A percentile compares a stretch with the other conserved stretches of the same genome.
These are phyloP conservation scores for Pipa parva DNA, from an alignment of 2,113 vertebrate species.

Conservation along the genomic window DNA sequence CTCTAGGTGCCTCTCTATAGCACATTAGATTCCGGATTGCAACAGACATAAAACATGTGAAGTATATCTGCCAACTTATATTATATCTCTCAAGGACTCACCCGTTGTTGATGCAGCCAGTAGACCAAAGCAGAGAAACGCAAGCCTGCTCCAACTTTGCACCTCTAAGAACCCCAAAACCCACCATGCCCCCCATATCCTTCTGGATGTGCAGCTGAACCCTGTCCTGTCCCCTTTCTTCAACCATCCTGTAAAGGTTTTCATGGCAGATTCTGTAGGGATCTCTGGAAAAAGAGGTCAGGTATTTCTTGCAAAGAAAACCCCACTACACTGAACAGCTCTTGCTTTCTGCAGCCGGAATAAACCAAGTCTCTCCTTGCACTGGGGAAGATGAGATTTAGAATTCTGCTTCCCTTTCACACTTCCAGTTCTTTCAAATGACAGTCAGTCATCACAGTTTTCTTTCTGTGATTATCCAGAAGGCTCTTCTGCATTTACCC, in stretches of 20 bases:
- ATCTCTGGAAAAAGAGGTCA: constrained; percentile 66
- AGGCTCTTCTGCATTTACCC: neutral
- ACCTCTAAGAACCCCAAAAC: constrained; percentile 75
- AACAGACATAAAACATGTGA: neutral
- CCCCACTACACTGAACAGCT: constrained; percentile 78
- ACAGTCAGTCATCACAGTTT: neutral
- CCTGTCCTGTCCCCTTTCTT: constrained; percentile 60
- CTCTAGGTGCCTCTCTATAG: neutral
- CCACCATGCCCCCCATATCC: constrained; percentile 67
- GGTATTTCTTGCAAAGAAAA: constrained; percentile 76
- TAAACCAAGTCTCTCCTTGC: constrained; percentile 80
- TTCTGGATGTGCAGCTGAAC: constrained; percentile 64
- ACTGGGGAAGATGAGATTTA: constrained; percentile 55
- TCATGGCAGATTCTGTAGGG: constrained; percentile 68
- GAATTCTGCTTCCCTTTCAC: constrained; percentile 9
- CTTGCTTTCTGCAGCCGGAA: constrained; percentile 84
- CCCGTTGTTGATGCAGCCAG: constrained; percentile 78
- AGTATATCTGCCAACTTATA: neutral
- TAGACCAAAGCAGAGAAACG: constrained; percentile 83
- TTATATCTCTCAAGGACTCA: constrained; percentile 61
- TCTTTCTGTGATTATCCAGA: constrained; percentile 17
- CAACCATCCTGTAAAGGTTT: constrained; percentile 65
- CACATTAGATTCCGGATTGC: neutral
- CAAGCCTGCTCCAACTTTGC: constrained; percentile 81
- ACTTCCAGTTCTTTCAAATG: constrained; percentile 24